phyloP scores from a whole-genome alignment of 2,888 invertebrate genomes.

The Epirrhoe alternata region DNA sequence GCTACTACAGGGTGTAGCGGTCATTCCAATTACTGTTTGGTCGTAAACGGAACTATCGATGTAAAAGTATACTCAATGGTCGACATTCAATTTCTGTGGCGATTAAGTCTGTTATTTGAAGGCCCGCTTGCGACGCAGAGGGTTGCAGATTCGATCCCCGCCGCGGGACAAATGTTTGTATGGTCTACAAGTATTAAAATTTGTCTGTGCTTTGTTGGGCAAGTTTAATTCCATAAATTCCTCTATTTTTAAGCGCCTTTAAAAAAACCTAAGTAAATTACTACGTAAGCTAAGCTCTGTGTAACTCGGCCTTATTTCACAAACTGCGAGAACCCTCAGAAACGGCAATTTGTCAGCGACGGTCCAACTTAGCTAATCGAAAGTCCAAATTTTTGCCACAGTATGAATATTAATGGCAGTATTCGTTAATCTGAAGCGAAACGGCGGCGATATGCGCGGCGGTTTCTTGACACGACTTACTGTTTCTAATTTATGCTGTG shows the following conservation, averaged over 20 bases:
- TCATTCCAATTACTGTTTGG: constrained; percentile 63
- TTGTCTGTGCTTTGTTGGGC: too few relatives aligned
- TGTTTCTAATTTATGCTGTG: constrained; percentile 79
- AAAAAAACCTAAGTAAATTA: too few relatives aligned
- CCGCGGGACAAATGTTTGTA: too few relatives aligned
- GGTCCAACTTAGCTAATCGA: constrained; percentile 64
- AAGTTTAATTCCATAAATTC: too few relatives aligned
- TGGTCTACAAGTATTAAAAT: too few relatives aligned
- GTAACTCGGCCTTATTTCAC: constrained; percentile 5
- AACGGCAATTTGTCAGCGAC: constrained; percentile 36
- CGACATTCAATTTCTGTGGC: constrained; percentile 43
- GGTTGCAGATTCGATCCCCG: too few relatives aligned
- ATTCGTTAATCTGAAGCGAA: constrained; percentile 82
- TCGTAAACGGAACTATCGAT: constrained; percentile 67
- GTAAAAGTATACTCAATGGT: constrained; percentile 54
- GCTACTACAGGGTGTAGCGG: constrained; percentile 50
- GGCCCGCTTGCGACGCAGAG: too few relatives aligned
- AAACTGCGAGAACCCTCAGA: constrained; percentile 16
- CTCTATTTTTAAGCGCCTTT: too few relatives aligned
- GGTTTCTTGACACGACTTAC: constrained; percentile 77
- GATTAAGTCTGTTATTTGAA: too few relatives aligned
- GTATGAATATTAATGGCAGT: constrained; percentile 77
- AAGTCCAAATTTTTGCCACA: constrained; percentile 55
- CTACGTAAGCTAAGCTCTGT: too few relatives aligned
- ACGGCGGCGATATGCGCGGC: constrained; percentile 81